phyloP scores from a whole-genome alignment of 2,888 invertebrate species.

The Cheilosia vulpina region DNA sequence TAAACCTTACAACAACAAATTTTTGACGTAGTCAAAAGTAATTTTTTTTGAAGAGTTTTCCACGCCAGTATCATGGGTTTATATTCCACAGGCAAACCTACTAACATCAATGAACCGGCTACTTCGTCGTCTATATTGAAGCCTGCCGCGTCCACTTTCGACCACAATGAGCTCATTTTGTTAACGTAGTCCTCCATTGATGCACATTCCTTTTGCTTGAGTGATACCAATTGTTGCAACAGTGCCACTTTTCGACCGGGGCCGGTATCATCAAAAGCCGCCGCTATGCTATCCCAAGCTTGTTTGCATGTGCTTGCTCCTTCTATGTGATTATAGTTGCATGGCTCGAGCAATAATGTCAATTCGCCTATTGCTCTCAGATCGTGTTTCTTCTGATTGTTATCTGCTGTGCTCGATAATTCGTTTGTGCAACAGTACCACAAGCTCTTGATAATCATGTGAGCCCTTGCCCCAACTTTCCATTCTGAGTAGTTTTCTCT shows the following conservation, averaged over 20 bases:
- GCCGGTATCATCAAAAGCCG: slow-evolving; percentile 52
- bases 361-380: slow-evolving; percentile 51
- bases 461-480: slow-evolving; percentile 19
- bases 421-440: not conserved
- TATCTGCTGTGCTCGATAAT: slow-evolving; percentile 74
- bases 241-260: slow-evolving; percentile 53
- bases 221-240: slow-evolving; percentile 48
- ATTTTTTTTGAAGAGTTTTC: slow-evolving; percentile 41
- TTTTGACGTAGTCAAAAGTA: slow-evolving; percentile 51
- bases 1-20: slow-evolving; percentile 47
- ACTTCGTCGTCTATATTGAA: slow-evolving; percentile 39
- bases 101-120: slow-evolving; percentile 51
- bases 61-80: slow-evolving; percentile 43
- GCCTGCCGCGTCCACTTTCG: slow-evolving; percentile 14
- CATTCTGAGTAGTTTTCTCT: slow-evolving; percentile 42
- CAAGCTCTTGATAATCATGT: too few relatives aligned
- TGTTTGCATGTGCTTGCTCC: slow-evolving; percentile 34
- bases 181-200: slow-evolving; percentile 29
- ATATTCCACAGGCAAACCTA: slow-evolving; percentile 43
- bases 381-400: slow-evolving; percentile 72
- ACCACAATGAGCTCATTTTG: slow-evolving; percentile 25
- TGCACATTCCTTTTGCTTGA: slow-evolving; percentile 28
- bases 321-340: slow-evolving; percentile 35
- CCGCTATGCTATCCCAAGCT: slow-evolving; percentile 45
- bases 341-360: slow-evolving; percentile 43